A percentile compares a stretch with the other conserved stretches of the same genome.
These are phyloP conservation scores for Dione vanillae DNA, from an alignment of 2,888 invertebrate species.

Conservation along the genomic window DNA sequence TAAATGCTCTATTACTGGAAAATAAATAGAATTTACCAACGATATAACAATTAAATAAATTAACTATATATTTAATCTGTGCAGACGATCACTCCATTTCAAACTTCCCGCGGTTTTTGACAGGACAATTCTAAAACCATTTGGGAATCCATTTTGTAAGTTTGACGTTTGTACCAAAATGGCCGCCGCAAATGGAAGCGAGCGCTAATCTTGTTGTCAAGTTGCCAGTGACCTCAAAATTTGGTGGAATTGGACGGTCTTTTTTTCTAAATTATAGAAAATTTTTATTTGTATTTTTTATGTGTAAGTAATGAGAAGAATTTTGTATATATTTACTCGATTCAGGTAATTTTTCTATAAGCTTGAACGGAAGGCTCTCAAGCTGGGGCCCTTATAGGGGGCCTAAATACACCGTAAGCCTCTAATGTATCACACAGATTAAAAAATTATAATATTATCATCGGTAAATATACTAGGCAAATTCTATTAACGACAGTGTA, in stretches of 20 bases:
- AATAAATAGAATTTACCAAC: too few species aligned
- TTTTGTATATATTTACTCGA: too few species aligned
- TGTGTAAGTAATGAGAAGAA: not conserved
- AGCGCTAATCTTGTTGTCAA: conserved; percentile 71
- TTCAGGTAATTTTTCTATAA: too few species aligned
- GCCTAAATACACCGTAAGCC: too few species aligned
- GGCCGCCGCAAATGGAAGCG: conserved; percentile 68
- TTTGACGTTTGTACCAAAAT: conserved; percentile 74
- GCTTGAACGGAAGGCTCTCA: too few species aligned
- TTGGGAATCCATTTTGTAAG: conserved; percentile 77
- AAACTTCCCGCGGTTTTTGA: conserved; percentile 33
- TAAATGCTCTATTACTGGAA: too few species aligned
- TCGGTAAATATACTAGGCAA: too few species aligned
- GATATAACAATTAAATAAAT: not conserved
- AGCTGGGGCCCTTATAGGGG: too few species aligned
- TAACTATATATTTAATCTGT: conserved; percentile 16
- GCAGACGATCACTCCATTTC: conserved; percentile 16
- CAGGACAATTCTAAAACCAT: conserved; percentile 48
- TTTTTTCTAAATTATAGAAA: not conserved
- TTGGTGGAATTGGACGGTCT: conserved; percentile 4
- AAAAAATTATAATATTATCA: too few species aligned
- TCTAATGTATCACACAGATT: too few species aligned
- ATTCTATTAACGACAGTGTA: not conserved
- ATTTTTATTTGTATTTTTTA: not conserved
- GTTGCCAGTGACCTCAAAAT: conserved; percentile 46